Evolutionary conservation across 2,113 vertebrate genomes (phyloP).

Genomic region (Cyrtonyx montezumae): DNA sequence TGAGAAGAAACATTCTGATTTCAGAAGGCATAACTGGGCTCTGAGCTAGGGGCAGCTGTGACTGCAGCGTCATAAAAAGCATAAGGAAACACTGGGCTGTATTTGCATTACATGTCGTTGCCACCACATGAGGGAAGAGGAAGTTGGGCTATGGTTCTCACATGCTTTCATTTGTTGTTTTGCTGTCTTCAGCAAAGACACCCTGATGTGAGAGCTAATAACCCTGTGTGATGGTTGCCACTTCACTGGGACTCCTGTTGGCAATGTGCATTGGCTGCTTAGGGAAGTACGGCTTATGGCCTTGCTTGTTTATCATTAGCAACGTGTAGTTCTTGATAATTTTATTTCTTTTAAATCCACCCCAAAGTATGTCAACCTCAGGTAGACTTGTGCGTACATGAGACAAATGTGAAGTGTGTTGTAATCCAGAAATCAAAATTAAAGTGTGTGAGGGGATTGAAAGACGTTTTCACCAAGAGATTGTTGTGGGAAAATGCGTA

Average conservation of each 20-base stretch:
- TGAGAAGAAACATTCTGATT: not conserved
- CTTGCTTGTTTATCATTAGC: not conserved
- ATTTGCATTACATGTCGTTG: rapidly evolving
- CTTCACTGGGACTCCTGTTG: not conserved
- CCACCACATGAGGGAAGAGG: not conserved
- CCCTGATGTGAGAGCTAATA: not conserved
- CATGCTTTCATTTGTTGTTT: not conserved
- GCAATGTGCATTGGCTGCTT: not conserved
- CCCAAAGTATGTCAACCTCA: not conserved
- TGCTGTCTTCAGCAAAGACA: not conserved
- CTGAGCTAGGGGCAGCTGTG: not conserved
- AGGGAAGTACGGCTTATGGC: not conserved
- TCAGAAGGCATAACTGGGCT: not conserved
- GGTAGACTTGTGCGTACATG: not conserved
- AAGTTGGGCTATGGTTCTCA: not conserved
- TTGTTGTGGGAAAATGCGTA: not conserved
- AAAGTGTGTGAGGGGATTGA: not conserved
- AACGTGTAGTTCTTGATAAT: not conserved
- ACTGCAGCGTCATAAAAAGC: not conserved
- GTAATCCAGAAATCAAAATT: not conserved
- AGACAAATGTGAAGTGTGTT: not conserved
- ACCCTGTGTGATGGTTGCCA: not conserved
- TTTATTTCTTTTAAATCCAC: no score
- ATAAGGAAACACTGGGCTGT: not conserved
- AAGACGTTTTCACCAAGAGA: not conserved